Conservation (phyloP, 2,113 vertebrate genomes). For the Corydoras sp. region DNA sequence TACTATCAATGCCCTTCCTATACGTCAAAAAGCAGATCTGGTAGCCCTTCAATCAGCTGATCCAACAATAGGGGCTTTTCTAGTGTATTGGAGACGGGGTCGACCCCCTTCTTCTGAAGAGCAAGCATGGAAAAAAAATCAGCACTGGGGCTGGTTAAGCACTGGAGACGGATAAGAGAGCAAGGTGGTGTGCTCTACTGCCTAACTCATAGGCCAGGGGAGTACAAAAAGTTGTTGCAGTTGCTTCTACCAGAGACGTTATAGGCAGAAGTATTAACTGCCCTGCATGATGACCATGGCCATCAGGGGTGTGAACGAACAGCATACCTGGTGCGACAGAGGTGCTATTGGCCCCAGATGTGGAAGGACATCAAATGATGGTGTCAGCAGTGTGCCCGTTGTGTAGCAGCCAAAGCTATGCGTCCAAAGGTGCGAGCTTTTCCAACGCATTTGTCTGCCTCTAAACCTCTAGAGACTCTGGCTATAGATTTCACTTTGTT, state of each 20-base stretch:
- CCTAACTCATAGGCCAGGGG: neutral
- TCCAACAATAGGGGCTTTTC: neutral
- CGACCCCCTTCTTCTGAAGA: neutral
- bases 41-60: no score
- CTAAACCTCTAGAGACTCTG: no score
- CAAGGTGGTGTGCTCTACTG: constrained; percentile 1
- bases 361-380: no score
- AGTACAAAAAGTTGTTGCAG: neutral
- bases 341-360: no score
- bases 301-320: constrained; percentile 13
- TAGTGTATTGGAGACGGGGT: neutral
- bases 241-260: neutral
- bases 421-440: neutral
- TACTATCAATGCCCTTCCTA: no score
- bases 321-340: no score
- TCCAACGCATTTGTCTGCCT: no score
- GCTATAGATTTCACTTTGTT: neutral
- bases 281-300: constrained; percentile 4
- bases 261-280: neutral
- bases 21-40: no score
- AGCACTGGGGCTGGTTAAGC: neutral
- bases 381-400: constrained; percentile 5
- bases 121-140: neutral
- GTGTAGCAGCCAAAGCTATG: neutral
- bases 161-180: no score